phyloP scores from a whole-genome alignment of 2,113 vertebrate genomes.

The Rhynchomys soricoides region DNA sequence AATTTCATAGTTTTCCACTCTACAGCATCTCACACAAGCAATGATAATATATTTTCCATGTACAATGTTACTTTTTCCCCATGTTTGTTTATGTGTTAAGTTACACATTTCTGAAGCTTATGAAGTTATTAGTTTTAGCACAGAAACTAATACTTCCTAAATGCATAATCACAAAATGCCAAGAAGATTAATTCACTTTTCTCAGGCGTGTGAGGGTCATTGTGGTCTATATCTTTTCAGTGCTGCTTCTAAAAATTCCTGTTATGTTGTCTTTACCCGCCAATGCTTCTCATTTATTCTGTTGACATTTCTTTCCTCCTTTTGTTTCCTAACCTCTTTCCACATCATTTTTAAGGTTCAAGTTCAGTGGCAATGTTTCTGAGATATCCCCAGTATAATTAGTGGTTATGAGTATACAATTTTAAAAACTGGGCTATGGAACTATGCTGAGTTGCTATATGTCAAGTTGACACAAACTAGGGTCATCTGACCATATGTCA shows the following conservation, averaged over 20 bases:
- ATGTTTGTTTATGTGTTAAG: not conserved
- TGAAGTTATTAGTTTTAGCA: constrained; percentile 51
- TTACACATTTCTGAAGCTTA: constrained; percentile 56
- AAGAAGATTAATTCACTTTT: constrained; percentile 40
- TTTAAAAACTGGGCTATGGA: not conserved
- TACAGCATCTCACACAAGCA: not conserved
- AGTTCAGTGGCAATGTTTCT: not conserved
- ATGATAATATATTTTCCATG: constrained; percentile 31
- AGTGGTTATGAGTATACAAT: not conserved
- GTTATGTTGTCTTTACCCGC: not conserved
- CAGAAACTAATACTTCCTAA: constrained; percentile 54
- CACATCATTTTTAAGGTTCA: not conserved
- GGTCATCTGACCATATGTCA: no score
- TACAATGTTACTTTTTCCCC: not conserved
- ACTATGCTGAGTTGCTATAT: not conserved
- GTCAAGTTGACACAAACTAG: not conserved
- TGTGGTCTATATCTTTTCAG: not conserved
- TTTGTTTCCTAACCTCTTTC: not conserved
- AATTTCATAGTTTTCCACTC: constrained; percentile 14
- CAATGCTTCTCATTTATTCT: not conserved
- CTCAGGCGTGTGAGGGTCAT: not conserved
- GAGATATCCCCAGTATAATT: not conserved
- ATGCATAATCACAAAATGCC: constrained; percentile 17
- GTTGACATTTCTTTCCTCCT: not conserved
- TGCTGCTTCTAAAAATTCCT: not conserved